These are phyloP conservation scores for Epinephelus coioides DNA, from an alignment of 2,797 vertebrate species.

Conservation along the genomic window DNA sequence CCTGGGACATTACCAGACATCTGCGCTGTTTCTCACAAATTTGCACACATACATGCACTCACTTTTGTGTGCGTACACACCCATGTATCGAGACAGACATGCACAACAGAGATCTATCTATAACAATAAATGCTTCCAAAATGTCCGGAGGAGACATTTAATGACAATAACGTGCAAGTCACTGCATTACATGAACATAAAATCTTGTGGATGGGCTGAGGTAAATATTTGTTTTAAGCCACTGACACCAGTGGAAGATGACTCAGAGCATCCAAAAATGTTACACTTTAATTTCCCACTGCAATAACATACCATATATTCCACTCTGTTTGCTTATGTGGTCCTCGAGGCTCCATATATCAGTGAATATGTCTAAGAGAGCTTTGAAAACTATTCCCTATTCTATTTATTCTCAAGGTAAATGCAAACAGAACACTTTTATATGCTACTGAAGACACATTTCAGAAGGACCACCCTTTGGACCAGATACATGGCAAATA, in stretches of 20 bases:
- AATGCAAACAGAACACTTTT: background rate
- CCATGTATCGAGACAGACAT: background rate
- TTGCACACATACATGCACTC: constrained; percentile 1
- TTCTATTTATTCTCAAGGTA: background rate
- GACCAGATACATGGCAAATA: background rate
- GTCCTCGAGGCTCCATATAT: background rate
- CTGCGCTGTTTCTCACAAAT: constrained; percentile 57
- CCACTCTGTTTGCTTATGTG: background rate
- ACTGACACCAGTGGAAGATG: background rate
- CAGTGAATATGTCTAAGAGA: background rate
- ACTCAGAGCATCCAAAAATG: background rate
- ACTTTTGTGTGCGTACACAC: background rate
- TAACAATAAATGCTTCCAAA: background rate
- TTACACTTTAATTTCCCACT: background rate
- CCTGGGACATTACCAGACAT: constrained; percentile 73
- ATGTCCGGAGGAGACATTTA: background rate
- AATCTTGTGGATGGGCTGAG: too few relatives aligned
- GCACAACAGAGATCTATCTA: background rate
- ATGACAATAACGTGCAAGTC: background rate
- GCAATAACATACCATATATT: constrained; percentile 31
- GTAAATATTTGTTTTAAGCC: background rate
- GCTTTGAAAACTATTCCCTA: background rate
- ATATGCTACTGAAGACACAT: background rate
- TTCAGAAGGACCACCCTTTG: constrained; percentile 4
- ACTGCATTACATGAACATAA: background rate